Percentiles rank a stretch among this genome's conserved stretches.
Conservation (phyloP, 1,140 invertebrate genomes). For the Ceratina japonica region DNA sequence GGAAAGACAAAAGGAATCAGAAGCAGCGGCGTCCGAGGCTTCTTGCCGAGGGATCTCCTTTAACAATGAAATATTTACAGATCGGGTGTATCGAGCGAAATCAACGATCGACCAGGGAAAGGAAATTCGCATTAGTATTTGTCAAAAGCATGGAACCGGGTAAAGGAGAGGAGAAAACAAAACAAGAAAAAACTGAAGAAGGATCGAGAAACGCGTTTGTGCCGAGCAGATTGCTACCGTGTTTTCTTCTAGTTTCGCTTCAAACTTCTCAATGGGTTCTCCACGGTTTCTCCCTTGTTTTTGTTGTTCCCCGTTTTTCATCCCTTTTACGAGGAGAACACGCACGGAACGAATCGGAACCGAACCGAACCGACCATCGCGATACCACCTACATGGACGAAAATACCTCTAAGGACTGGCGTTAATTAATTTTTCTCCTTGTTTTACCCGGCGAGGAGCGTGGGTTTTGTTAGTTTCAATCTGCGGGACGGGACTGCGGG, state of each 20-base stretch:
- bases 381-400: background rate
- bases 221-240: conserved; percentile 46
- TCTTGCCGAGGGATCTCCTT: background rate
- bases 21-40: background rate
- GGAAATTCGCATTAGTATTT: conserved; percentile 58
- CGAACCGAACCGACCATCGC: background rate
- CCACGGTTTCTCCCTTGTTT: conserved; percentile 23
- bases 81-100: conserved; percentile 32
- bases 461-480: background rate
- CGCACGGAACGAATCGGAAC: background rate
- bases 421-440: conserved; percentile 22
- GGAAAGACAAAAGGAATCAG: background rate
- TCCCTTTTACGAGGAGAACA: background rate
- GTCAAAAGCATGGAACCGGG: conserved; percentile 50
- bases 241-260: conserved; percentile 48
- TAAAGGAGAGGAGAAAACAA: conserved; percentile 7
- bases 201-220: conserved; percentile 32
- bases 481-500: no score
- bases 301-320: background rate
- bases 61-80: conserved; percentile 46
- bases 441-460: no score
- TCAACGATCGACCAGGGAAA: conserved; percentile 32
- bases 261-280: conserved; percentile 14
- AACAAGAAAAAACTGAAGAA: background rate
- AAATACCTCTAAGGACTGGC: background rate